Evolutionary conservation across 2,113 vertebrate species (phyloP).

Genomic region (Neolamprologus caudopunctatus): DNA sequence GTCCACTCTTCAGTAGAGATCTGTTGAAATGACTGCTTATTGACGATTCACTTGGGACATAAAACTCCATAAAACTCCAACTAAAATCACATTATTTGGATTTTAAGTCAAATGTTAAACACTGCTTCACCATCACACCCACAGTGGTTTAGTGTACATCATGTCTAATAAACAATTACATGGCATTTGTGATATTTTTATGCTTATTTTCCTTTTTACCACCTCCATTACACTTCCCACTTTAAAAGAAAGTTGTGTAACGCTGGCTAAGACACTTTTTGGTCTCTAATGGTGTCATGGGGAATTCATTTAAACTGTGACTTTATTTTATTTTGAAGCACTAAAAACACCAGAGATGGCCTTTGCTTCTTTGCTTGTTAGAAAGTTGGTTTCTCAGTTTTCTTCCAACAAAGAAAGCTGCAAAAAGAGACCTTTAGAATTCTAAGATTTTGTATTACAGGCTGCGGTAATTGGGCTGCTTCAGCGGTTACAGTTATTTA

Average conservation of each 20-base stretch:
- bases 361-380: background rate
- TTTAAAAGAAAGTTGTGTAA: background rate
- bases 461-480: background rate
- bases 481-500: background rate
- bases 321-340: slow-evolving; percentile 15
- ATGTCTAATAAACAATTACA: background rate
- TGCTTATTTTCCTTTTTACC: background rate
- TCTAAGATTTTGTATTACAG: background rate
- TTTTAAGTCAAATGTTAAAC: background rate
- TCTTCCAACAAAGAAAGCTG: background rate
- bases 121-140: background rate
- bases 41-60: background rate
- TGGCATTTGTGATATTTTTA: background rate
- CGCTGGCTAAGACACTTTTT: background rate
- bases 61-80: background rate
- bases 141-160: background rate
- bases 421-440: background rate
- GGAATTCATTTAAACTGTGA: slow-evolving; percentile 13
- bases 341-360: background rate
- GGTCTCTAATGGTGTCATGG: background rate
- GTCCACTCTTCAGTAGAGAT: background rate
- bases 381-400: background rate
- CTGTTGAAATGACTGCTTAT: slow-evolving; percentile 15
- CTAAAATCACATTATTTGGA: background rate
- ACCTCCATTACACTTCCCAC: background rate